Evolutionary conservation across 2,113 vertebrate genomes (phyloP).

Genomic region (Aix galericulata): DNA sequence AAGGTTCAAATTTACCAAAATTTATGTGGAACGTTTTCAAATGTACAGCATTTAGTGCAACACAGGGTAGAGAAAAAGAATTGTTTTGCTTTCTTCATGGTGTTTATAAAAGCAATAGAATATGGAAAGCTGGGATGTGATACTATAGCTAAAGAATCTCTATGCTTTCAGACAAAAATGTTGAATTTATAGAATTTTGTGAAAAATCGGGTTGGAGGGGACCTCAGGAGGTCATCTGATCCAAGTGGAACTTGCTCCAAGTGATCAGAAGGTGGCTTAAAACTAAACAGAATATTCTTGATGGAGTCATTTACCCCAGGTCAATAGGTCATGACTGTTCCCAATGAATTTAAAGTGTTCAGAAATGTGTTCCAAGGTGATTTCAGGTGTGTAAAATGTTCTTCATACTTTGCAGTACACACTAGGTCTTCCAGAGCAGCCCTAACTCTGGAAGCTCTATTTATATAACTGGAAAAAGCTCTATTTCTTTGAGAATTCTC

Average conservation of each 20-base stretch:
- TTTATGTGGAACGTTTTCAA: background rate
- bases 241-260: background rate
- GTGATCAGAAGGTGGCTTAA: background rate
- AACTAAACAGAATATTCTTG: background rate
- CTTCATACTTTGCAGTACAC: background rate
- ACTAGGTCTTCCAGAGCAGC: background rate
- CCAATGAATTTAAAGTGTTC: background rate
- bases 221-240: background rate
- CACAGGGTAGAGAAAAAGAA: background rate
- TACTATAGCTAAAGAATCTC: background rate
- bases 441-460: too few relatives aligned
- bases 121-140: background rate
- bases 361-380: background rate
- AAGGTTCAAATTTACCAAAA: background rate
- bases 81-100: background rate
- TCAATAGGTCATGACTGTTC: background rate
- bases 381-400: background rate
- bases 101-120: background rate
- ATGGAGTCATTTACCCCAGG: background rate
- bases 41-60: background rate
- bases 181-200: background rate
- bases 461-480: background rate
- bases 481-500: background rate
- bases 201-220: background rate
- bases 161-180: background rate